Evolutionary conservation across 2,797 vertebrate species (phyloP).

Genomic region (Manis crassicaudata): DNA sequence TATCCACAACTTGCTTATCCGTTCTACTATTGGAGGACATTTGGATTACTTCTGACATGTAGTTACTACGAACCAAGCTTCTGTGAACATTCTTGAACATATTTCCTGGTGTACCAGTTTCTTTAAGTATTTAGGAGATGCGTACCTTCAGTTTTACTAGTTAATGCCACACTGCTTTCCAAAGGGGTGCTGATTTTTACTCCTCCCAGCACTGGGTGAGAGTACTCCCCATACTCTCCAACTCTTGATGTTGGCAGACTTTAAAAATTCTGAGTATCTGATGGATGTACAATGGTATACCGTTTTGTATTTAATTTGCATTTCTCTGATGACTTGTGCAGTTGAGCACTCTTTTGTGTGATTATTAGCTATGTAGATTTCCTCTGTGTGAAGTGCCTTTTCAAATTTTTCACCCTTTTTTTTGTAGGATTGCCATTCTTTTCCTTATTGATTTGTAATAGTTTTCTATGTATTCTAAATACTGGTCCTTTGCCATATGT

Average conservation of each 20-base stretch:
- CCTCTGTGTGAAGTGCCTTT: not conserved
- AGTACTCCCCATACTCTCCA: not conserved
- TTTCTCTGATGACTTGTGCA: not conserved
- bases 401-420: not conserved
- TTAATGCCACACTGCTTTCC: not conserved
- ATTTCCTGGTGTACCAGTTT: not conserved
- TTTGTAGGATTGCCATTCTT: not conserved
- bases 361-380: not conserved
- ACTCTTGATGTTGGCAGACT: not conserved
- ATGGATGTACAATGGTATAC: no score
- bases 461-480: slow-evolving; percentile 11
- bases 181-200: not conserved
- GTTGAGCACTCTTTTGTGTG: not conserved
- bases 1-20: not conserved
- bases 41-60: slow-evolving; percentile 27
- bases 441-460: slow-evolving; percentile 1
- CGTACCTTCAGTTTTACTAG: not conserved
- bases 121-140: not conserved
- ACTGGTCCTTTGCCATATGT: not conserved
- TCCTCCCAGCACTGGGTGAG: not conserved
- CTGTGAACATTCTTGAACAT: not conserved
- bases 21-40: not conserved
- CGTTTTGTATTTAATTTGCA: not conserved
- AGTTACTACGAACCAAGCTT: not conserved
- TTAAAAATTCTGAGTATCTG: not conserved